Evolutionary conservation across 2,888 invertebrate genomes (phyloP), one percentile per base, ranked within the genome.

Genomic region (Leptinotarsa peninsularis): DNA sequence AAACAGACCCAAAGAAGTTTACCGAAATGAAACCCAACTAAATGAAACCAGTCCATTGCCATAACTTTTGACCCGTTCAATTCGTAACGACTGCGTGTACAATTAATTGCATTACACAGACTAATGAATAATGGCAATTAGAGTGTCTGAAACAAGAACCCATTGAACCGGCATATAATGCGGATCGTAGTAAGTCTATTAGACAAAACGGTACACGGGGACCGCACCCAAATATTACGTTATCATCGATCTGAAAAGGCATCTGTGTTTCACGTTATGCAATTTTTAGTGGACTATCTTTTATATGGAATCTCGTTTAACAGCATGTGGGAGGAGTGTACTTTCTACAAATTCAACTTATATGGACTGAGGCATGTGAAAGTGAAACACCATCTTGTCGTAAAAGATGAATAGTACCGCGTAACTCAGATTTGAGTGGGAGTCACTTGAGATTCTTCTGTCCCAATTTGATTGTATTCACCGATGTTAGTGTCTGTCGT

Each of bases 281-380:
- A 78, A 78, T 72, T 73, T 69, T 75, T 52, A 60, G 66, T 72
- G 74, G 49, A 27, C 63, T 72, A 73, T 76, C 68, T 74, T 70
- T 67, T 73, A 63, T 63, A 63, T 63, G 63, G 63, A 63, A 63
- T 63, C 71, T 63, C 67, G 58, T 70, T 73, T 67, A 71, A 58
- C 70, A 66, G 67, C 71, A 73, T 76, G 77, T 77, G 75, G 79
- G 79, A 74, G 79, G 79, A 71, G 77, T 74, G 75, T 71, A 76
- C 77, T 79, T 79, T 77, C 79, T 77, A 79, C 76, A 71, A 77
- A 76, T 79, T 77, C 71, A 56, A 74, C 76, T 73, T 73, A 76
- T 76, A 67, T 71, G 72, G 73, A 73, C 58, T 77, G 71, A 70
- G 73, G 71, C 71, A 76, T 75, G 78, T 76, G 79, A 79, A 79